phyloP scores from a whole-genome alignment of 2,113 vertebrate species.

The Leucopsar rothschildi region DNA sequence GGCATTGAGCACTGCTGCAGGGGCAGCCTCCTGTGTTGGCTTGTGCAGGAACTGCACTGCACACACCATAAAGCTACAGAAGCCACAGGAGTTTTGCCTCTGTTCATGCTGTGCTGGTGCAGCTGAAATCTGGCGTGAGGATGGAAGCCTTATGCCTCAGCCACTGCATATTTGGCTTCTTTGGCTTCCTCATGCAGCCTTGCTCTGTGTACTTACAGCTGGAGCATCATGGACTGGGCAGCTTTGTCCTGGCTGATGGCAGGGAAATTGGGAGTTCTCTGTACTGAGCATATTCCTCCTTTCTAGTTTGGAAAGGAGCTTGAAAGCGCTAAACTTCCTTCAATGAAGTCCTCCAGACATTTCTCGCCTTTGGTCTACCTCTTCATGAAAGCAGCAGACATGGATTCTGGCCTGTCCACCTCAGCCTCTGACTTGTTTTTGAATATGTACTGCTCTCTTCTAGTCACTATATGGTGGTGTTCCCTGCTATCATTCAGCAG shows the following conservation, averaged over 20 bases:
- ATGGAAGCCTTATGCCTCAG: background rate
- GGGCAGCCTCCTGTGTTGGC: background rate
- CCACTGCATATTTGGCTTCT: background rate
- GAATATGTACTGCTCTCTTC: background rate
- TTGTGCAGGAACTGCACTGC: background rate
- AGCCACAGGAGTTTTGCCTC: background rate
- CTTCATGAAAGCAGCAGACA: slow-evolving; percentile 13
- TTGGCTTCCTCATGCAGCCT: background rate
- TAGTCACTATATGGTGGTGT: slow-evolving; percentile 31
- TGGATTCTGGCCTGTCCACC: background rate
- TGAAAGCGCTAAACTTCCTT: background rate
- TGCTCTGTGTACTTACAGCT: background rate
- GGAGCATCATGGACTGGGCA: background rate
- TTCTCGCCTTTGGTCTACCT: background rate
- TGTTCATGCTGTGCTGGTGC: background rate
- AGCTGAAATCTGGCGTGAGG: background rate
- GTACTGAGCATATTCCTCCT: background rate
- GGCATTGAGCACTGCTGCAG: rapidly evolving
- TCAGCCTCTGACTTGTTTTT: background rate
- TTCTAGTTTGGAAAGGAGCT: background rate
- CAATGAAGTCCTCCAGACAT: background rate
- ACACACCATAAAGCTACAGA: background rate
- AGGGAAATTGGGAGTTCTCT: background rate
- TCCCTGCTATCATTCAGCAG: slow-evolving; percentile 40
- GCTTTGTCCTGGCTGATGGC: background rate